phyloP scores from a whole-genome alignment of 2,113 vertebrate genomes.

The Mormyrus iriodes region DNA sequence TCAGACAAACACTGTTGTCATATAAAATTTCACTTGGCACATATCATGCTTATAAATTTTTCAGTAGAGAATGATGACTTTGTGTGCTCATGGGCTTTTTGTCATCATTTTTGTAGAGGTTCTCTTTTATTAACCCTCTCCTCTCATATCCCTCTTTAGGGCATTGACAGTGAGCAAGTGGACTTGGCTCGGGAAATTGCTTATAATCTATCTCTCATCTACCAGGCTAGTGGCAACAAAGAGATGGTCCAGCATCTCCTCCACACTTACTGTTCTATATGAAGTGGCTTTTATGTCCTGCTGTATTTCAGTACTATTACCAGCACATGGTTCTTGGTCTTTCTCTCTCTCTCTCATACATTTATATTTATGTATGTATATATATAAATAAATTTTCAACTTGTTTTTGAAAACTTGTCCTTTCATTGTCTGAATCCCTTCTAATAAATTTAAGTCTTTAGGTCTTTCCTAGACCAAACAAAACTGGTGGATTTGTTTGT shows the following conservation, averaged over 20 bases:
- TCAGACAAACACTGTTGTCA: background rate
- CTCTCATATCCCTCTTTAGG: constrained; percentile 52
- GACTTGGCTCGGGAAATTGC: constrained; percentile 84
- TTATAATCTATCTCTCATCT: constrained; percentile 90
- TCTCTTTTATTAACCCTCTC: background rate
- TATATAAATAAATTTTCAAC: no score
- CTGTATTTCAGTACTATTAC: background rate
- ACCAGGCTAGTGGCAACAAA: constrained; percentile 81
- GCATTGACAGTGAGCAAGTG: constrained; percentile 81
- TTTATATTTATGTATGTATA: no score
- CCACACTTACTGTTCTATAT: constrained; percentile 69
- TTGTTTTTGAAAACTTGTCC: background rate
- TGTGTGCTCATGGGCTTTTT: background rate
- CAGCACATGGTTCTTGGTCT: background rate
- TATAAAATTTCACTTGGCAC: background rate
- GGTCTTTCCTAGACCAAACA: background rate
- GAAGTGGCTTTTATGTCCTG: constrained; percentile 24
- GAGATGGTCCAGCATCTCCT: constrained; percentile 75
- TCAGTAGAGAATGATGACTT: background rate
- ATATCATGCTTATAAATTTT: no score
- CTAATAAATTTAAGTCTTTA: background rate
- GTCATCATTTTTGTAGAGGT: background rate
- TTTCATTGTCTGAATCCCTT: background rate
- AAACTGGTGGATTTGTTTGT: background rate
- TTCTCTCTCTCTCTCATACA: no score